Evolutionary conservation across 2,888 invertebrate species (phyloP).

Genomic region (Alloplasta piceator): DNA sequence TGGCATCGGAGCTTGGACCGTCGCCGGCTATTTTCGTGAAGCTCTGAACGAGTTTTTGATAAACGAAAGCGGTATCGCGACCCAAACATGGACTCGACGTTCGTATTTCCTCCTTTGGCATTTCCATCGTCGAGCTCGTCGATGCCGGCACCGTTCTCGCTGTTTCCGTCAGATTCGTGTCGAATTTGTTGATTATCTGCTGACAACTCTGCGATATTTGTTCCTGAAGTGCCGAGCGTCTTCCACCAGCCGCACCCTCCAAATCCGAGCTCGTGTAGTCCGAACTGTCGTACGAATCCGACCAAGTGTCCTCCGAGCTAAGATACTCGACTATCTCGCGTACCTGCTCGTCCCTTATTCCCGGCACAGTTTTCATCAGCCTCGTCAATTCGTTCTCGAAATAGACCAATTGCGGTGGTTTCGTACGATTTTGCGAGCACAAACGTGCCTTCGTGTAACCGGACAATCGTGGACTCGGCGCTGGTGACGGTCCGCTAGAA

Average conservation of each 20-base stretch:
- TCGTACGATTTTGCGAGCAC: constrained; percentile 86
- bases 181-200: constrained; percentile 94
- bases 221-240: constrained; percentile 90
- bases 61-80: constrained; percentile 93
- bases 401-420: constrained; percentile 93
- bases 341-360: constrained; percentile 95
- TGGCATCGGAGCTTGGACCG: constrained; percentile 83
- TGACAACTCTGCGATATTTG: constrained; percentile 95
- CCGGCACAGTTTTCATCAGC: constrained; percentile 96
- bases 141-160: constrained; percentile 37
- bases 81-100: constrained; percentile 83
- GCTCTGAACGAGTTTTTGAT: constrained; percentile 93
- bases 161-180: constrained; percentile 81
- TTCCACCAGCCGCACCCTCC: constrained; percentile 87
- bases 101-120: constrained; percentile 60
- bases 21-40: constrained; percentile 90
- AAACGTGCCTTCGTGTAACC: constrained; percentile 73
- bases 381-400: constrained; percentile 95
- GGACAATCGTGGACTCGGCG: constrained; percentile 84
- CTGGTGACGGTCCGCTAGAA: constrained; percentile 83
- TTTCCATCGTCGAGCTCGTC: constrained; percentile 10
- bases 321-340: constrained; percentile 96
- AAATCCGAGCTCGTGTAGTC: constrained; percentile 96
- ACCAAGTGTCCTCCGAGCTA: constrained; percentile 96
- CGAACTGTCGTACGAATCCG: constrained; percentile 96